A percentile compares a stretch with the other conserved stretches of the same genome.
These are phyloP conservation scores for Brachyrhaphis roseni DNA, from an alignment of 2,797 vertebrate genomes.

Conservation along the genomic window DNA sequence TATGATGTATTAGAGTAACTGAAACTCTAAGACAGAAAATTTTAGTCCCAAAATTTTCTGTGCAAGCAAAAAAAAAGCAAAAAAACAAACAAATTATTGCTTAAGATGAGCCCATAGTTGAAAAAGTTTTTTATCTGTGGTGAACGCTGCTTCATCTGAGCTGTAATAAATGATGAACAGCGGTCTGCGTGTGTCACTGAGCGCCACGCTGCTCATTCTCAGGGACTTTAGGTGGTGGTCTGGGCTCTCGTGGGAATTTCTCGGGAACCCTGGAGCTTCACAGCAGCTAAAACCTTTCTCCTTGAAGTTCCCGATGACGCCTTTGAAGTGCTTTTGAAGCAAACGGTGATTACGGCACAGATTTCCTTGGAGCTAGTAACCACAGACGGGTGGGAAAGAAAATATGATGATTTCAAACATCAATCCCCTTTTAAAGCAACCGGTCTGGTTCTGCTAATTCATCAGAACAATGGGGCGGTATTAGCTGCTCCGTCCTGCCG, in stretches of 20 bases:
- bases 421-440: neutral
- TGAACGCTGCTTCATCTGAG: neutral
- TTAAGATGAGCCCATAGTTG: neutral
- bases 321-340: neutral
- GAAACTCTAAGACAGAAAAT: no score
- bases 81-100: neutral
- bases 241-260: neutral
- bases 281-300: neutral
- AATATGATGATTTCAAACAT: neutral
- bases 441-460: neutral
- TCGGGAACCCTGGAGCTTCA: neutral
- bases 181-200: neutral
- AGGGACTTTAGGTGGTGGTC: neutral
- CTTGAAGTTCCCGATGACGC: neutral
- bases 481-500: neutral
- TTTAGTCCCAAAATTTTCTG: neutral
- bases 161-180: neutral
- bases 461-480: neutral
- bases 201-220: neutral
- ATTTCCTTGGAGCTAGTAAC: neutral
- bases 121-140: neutral
- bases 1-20: no score
- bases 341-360: neutral
- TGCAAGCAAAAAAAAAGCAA: neutral
- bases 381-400: neutral